These are phyloP conservation scores for Austrolebias charrua DNA, from an alignment of 2,797 vertebrate species.

Conservation along the genomic window DNA sequence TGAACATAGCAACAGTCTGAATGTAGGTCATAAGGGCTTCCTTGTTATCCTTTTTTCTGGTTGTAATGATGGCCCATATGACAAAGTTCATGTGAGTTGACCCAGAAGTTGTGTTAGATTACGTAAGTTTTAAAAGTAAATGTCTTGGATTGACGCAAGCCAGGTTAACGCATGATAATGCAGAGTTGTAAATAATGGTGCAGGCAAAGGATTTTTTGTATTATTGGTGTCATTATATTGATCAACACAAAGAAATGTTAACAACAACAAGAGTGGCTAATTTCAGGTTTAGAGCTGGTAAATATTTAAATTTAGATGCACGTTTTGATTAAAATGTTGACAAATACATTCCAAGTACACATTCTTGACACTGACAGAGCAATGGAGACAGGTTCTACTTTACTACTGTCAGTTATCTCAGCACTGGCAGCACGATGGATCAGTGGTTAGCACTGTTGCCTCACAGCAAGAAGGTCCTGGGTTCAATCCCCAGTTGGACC, in stretches of 20 bases:
- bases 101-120: background rate
- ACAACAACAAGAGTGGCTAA: too few species aligned
- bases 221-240: background rate
- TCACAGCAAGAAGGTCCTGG: too few species aligned
- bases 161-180: background rate
- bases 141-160: background rate
- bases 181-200: background rate
- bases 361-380: background rate
- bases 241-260: too few species aligned
- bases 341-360: background rate
- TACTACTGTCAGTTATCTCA: too few species aligned
- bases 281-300: too few species aligned
- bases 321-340: too few species aligned
- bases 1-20: slow-evolving; percentile 41
- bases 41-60: slow-evolving; percentile 15
- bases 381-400: background rate
- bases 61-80: background rate
- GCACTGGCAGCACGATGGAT: too few species aligned
- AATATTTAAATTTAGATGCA: too few species aligned
- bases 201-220: background rate
- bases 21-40: slow-evolving; percentile 62
- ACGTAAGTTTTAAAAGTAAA: background rate
- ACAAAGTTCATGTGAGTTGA: background rate
- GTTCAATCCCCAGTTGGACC: too few species aligned
- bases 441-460: too few species aligned